These are phyloP conservation scores for Drosophila paramelanica DNA, from an alignment of 2,888 invertebrate species.

Conservation along the genomic window DNA sequence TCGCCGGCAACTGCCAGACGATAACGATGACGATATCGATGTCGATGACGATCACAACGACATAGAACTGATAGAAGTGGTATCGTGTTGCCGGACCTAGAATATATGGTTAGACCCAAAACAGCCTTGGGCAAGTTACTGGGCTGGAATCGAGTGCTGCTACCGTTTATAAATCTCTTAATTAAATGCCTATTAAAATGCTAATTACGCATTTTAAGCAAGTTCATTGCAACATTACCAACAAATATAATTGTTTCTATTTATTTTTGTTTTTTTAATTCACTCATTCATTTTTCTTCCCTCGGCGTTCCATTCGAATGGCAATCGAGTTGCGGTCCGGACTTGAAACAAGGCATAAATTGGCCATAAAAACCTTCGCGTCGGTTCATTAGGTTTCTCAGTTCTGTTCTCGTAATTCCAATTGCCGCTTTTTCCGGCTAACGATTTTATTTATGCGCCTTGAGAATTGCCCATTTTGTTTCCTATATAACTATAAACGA, in stretches of 20 bases:
- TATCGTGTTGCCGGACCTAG: slow-evolving; percentile 13
- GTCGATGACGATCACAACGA: background rate
- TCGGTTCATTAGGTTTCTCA: slow-evolving; percentile 38
- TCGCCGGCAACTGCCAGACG: slow-evolving; percentile 50
- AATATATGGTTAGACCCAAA: slow-evolving; percentile 15
- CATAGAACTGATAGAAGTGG: slow-evolving; percentile 6
- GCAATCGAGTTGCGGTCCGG: slow-evolving; percentile 17
- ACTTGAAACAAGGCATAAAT: slow-evolving; percentile 23
- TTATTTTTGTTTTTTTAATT: slow-evolving; percentile 7
- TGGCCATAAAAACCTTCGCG: slow-evolving; percentile 35
- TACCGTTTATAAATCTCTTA: slow-evolving; percentile 73
- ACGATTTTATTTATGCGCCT: slow-evolving; percentile 28
- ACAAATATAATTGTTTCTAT: slow-evolving; percentile 27
- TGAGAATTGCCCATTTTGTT: slow-evolving; percentile 4
- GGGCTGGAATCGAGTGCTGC: slow-evolving; percentile 9
- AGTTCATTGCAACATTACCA: slow-evolving; percentile 44
- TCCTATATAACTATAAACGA: background rate
- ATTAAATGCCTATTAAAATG: slow-evolving; percentile 68
- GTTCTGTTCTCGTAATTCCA: slow-evolving; percentile 41
- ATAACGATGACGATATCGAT: slow-evolving; percentile 26
- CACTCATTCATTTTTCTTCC: background rate
- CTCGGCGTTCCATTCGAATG: slow-evolving; percentile 50
- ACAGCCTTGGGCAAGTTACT: slow-evolving; percentile 40
- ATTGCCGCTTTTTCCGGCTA: slow-evolving; percentile 28
- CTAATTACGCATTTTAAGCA: slow-evolving; percentile 60